Evolutionary conservation across 2,888 invertebrate species (phyloP), one percentile per base, ranked within the genome.

Genomic region (Cheilosia impressa): DNA sequence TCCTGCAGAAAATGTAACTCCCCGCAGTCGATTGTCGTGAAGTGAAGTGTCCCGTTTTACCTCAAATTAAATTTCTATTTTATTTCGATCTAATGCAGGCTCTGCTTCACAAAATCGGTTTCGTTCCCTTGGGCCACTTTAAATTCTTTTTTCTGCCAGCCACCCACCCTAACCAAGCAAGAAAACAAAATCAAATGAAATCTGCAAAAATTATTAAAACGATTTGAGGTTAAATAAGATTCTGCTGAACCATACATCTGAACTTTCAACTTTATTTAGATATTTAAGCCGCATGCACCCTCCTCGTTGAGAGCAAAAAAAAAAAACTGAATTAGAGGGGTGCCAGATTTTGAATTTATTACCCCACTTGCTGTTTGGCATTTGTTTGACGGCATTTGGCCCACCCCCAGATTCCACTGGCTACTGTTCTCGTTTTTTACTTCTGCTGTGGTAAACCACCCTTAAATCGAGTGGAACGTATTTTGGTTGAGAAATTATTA

Each of bases 391-490:
- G 73, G 27, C 45, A 22, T 52, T 71, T 65, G 27, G 57, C 41
- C 66, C 66, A 66, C 50, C 55, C 47, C 43, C 52, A 27, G 52
- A 47, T 63, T 13, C 53, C 22, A 22, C 38, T 34, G 68, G 38
- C 38, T 45, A 43, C 53, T 24, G 34, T 22, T 52, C 41, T 31
- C 31, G 31, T 31, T 50, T 27, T 63, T 62, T 47, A 3, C 55
- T 57, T 31, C 17, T 43, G 19, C 34, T 45, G 53, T 53, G 66
- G 60, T 43, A 80, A 68, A 58, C 77, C 76, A 72, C 85, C 76
- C 85, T 85, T 77, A 85, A 85, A 85, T 85, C 81, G 72, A 85
- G 84, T 79, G 79, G 79, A 84, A 84, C 79, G 79, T 75, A 79
- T 84, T 63, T 79, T 69, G 79, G 79, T 79, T 79, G 34, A 60